These are phyloP conservation scores for Morpho helenor DNA, from an alignment of 2,888 invertebrate species.

Conservation along the genomic window DNA sequence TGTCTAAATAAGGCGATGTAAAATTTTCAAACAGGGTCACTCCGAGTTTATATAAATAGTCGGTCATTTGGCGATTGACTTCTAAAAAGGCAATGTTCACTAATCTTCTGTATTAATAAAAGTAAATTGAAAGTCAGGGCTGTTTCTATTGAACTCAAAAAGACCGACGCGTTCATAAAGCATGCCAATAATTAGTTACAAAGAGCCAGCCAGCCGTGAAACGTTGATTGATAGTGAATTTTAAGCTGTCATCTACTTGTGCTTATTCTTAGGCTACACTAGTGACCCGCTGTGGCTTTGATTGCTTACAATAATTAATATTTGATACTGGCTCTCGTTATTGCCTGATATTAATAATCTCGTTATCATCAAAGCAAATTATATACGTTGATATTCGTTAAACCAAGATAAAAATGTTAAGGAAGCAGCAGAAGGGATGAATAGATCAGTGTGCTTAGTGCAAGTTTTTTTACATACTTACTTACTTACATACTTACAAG, in stretches of 20 bases:
- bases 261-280: neutral
- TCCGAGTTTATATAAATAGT: conserved; percentile 7
- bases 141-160: conserved; percentile 28
- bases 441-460: too few relatives aligned
- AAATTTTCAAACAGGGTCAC: conserved; percentile 9
- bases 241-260: conserved; percentile 13
- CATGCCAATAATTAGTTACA: conserved; percentile 31
- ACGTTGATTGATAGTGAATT: conserved; percentile 23
- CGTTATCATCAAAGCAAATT: too few relatives aligned
- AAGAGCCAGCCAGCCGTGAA: conserved; percentile 15
- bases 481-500: too few relatives aligned
- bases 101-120: conserved; percentile 25
- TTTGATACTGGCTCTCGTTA: too few relatives aligned
- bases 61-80: conserved; percentile 12
- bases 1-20: conserved; percentile 7
- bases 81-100: conserved; percentile 15
- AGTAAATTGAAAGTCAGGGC: conserved; percentile 44
- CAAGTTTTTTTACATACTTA: too few relatives aligned
- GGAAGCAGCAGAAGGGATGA: too few relatives aligned
- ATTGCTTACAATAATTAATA: neutral
- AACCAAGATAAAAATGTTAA: too few relatives aligned
- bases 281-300: neutral
- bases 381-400: too few relatives aligned
- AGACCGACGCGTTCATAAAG: conserved; percentile 25
- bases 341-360: too few relatives aligned